Evolutionary conservation across 2,888 invertebrate genomes (phyloP).

Genomic region (Lymantria dispar): DNA sequence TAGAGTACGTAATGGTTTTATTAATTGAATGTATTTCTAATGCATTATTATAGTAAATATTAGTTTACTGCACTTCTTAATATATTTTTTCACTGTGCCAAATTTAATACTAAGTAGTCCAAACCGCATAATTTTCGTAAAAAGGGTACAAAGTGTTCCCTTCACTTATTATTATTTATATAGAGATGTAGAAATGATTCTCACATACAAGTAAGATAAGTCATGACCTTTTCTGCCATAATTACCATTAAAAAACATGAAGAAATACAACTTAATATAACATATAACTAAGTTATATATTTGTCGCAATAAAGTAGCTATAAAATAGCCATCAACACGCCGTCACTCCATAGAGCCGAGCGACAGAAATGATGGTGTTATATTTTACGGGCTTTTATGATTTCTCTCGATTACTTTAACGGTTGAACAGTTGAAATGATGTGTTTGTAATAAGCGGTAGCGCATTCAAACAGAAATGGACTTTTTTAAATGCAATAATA

Average conservation of each 20-base stretch:
- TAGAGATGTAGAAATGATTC: too few species aligned
- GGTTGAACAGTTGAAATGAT: not conserved
- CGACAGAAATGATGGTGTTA: not conserved
- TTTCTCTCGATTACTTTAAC: slow-evolving; percentile 18
- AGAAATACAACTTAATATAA: not conserved
- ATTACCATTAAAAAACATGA: not conserved
- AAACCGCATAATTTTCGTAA: too few species aligned
- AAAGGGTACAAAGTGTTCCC: too few species aligned
- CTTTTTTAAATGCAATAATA: not conserved
- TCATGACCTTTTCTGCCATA: not conserved
- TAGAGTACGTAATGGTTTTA: too few species aligned
- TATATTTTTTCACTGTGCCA: too few species aligned
- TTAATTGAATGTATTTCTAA: too few species aligned
- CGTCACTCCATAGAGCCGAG: slow-evolving; percentile 12
- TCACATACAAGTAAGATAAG: not conserved
- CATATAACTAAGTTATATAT: slow-evolving; percentile 27
- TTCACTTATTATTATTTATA: too few species aligned
- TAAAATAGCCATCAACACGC: slow-evolving; percentile 25
- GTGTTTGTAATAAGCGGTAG: slow-evolving; percentile 2
- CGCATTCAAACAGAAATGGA: slow-evolving; percentile 18
- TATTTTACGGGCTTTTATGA: slow-evolving; percentile 17
- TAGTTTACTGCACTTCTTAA: too few species aligned
- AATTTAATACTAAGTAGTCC: too few species aligned
- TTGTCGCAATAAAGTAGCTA: slow-evolving; percentile 23
- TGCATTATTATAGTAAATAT: too few species aligned